Evolutionary conservation across 2,888 invertebrate genomes (phyloP), one percentile per base, ranked within the genome.

Genomic region (Pollenia amentaria): DNA sequence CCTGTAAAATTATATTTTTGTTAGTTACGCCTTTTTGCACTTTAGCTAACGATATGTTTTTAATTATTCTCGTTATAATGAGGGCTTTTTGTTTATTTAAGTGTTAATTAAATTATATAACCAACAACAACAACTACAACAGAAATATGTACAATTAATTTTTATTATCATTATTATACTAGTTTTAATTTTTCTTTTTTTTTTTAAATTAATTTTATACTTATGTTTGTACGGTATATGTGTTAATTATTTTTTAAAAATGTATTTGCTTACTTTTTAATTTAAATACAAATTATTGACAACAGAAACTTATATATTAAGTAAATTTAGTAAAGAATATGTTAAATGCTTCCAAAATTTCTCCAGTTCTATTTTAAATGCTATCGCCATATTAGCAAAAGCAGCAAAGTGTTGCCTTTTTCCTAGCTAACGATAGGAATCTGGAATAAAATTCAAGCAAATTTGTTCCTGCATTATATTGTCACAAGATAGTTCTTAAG

Each of bases 91-190:
- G 51, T 64, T 76, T 16, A 44, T 40, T 77, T 57, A 77, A 67
- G 3, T 67, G 38, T 78, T 60, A 69, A 40, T 40, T 69, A 53
- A 42, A 62, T 21, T 29, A 29, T 29, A 6, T 29, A 29, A 29
- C 29, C 29, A 29, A 29, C 29, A 18, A 77, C 18, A 57, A 57
- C 3, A 67, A 51, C 9, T 53, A 51, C 16, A 55, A 77, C 44
- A 64, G 42, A 76, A 73, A 70, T 73, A 60, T 85, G 80, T 85
- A 85, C 76, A 85, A 85, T 76, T 76, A 70, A 76, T 48, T 60
- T 42, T 72, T 55, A 77, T 77, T 53, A 53, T 75, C 44, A 51
- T 64, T 57, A 60, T 60, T 67, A n/a, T 67, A 21, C 14, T 77
- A 46, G 18, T 65, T 55, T 53, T 42, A 29, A 29, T 55, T 65